phyloP scores from a whole-genome alignment of 2,113 vertebrate genomes.

The Epinephelus cyanopodus region DNA sequence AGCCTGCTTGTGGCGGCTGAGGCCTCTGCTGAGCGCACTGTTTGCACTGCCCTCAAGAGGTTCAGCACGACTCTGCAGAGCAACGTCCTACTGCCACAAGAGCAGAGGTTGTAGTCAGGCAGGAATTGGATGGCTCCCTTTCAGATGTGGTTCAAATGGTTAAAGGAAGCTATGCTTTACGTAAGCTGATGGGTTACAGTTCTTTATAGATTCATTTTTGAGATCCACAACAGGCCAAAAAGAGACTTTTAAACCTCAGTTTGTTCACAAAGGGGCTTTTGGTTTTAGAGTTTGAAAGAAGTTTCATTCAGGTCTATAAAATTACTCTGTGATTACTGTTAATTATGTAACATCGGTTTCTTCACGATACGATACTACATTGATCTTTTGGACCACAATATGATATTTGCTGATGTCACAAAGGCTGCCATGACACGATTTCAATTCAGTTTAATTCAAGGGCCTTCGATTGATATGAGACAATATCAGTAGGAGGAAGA shows the following conservation, averaged over 20 bases:
- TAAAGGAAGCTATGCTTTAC: too few species aligned
- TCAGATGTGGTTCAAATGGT: not conserved
- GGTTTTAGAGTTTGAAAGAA: not conserved
- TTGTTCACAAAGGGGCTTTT: not conserved
- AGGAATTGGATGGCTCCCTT: not conserved
- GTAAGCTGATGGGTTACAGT: not conserved
- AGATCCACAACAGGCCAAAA: not conserved
- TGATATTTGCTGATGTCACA: too few species aligned
- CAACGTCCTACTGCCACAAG: not conserved
- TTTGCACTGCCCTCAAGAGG: constrained; percentile 78
- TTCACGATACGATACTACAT: too few species aligned
- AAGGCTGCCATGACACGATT: too few species aligned
- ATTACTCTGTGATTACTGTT: not conserved
- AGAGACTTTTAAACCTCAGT: not conserved
- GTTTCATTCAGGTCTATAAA: not conserved
- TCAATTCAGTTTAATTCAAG: too few species aligned
- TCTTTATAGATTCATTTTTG: not conserved
- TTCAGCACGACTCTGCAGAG: constrained; percentile 60
- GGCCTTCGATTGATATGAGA: too few species aligned
- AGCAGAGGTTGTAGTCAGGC: constrained; percentile 36
- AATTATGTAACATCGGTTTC: too few species aligned
- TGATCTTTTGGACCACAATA: too few species aligned
- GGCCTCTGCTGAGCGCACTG: constrained; percentile 50
- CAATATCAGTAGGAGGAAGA: too few species aligned
- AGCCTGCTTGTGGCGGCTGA: constrained; percentile 19